Evolutionary conservation across 2,888 invertebrate species (phyloP), one percentile per base, ranked within the genome.

Genomic region (Drosophila nr. perissopoda): DNA sequence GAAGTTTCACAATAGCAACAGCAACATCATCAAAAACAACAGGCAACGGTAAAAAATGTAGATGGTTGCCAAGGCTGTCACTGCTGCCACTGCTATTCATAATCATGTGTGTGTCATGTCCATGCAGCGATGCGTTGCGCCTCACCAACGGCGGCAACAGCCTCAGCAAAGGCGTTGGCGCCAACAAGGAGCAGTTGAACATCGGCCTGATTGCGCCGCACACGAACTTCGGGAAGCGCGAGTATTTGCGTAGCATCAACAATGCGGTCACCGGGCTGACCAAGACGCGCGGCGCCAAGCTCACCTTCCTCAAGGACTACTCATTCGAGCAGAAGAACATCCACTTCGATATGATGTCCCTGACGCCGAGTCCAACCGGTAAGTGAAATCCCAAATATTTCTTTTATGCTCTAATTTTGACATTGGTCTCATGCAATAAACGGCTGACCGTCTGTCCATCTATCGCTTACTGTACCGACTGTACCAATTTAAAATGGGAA

Each of bases 361-460:
- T 96, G 70, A 96, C 96, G 74, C 96, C 96, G 36, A 96, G 96
- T 93, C 96, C 96, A 67, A 96, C 96, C 94, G 96, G 96, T 96
- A 93, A 93, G 93, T 92, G 63, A 25, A 38, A 51, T 25, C 2
- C 2, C 7, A 51, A 46, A 25, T 46, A 25, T 8, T 36, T 7
- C 16, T 7, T 36, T 36, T 36, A 16, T 36, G 36, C 16, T 36
- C 2, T 7, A 36, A 16, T 36, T 38, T 34, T 34, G 34, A 34
- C 4, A 34, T 13, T 34, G 34, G 13, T 13, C 13, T 34, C 8
- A 18, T 18, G 8, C 8, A 38, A 38, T 18, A 38, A 7, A 18
- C 38, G 7, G 3, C 38, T 8, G 38, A 8, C 38, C 38, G 38
- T 18, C 38, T 34, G 34, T 34, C 13, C 34, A 13, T 34, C 34